Base-by-base conservation (phyloP, 2,888 invertebrate species). In the Philereme transversata region DNA sequence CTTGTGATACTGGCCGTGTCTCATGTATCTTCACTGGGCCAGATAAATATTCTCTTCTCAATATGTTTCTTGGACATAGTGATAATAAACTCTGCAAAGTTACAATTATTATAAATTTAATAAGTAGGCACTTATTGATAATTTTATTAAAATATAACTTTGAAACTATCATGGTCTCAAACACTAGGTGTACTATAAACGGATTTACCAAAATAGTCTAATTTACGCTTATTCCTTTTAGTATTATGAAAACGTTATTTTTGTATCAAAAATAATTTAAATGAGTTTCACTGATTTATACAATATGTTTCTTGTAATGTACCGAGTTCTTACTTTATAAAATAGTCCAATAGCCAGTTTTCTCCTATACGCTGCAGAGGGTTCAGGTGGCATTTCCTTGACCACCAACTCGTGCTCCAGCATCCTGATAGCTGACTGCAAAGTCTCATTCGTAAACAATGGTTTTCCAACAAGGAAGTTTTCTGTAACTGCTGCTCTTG, bases 261-360 rank as follows among this genome's bases (percentile, higher is more conserved):
- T 40, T 40, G 2, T 6, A 40, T 6, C 5, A 38, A 5, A 38
- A 38, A 38, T 1, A 38, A 6, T 4, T 2, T 5, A 4, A 40
- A 6, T 40, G 40, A 40, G 7, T 40, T 8, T 8, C 6, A 40
- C 40, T 6, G 5, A 36, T 36, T 7, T 40, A 5, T 8, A 0
- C 6, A 40, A 8, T 40, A 8, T 40, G 5, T 40, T 8, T 40
- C 8, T 40, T 40, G 7, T 38, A 38, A 7, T 38, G 36, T 7
- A 3, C 7, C 5, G 6, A 8, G n/a, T 10, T 22, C 51, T 43
- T 63, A 79, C 83, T 70, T 81, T 82, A 62, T 79, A 83, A 72
- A 96, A 93, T 1, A 96, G 79, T 10, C 93, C 88, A 35, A 94
- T 74, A 0, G 95, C 94, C 2, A 96, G 81, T 5, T 85, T 86